These are phyloP conservation scores for Acipenser transmontanus DNA, from an alignment of 2,797 vertebrate genomes.

Conservation along the genomic window DNA sequence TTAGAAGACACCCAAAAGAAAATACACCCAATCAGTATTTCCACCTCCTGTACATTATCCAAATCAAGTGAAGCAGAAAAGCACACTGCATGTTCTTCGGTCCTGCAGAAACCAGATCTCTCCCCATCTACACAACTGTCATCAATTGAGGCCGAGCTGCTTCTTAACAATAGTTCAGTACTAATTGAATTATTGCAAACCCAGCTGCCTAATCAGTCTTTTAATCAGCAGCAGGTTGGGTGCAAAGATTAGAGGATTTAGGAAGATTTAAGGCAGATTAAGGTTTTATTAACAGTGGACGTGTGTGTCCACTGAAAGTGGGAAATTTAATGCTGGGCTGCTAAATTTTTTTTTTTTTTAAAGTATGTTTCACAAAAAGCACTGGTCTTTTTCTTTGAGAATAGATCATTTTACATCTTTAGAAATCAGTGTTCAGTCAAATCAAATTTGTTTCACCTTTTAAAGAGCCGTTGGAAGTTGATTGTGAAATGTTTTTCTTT, in stretches of 20 bases:
- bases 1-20: conserved; percentile 1
- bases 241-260: conserved; percentile 69
- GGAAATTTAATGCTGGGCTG: conserved; percentile 11
- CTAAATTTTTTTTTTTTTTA: background rate
- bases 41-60: conserved; percentile 26
- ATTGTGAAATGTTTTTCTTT: no score
- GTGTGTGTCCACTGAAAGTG: conserved; percentile 25
- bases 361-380: no score
- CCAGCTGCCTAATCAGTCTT: conserved; percentile 55
- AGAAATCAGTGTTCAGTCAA: no score
- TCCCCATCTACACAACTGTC: conserved; percentile 7
- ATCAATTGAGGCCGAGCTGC: conserved; percentile 43
- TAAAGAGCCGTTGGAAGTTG: no score
- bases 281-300: conserved; percentile 52
- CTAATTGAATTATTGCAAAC: conserved; percentile 54
- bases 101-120: conserved; percentile 52
- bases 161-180: conserved; percentile 31
- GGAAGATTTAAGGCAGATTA: conserved; percentile 64
- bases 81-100: conserved; percentile 49
- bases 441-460: no score
- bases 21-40: conserved; percentile 27
- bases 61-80: conserved; percentile 23
- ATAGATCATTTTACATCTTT: no score
- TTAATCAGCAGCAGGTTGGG: conserved; percentile 60
- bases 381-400: no score